Conservation (phyloP, 30 jellyfish, hydroid and myxozoan genomes). For the Turritopsis rubra region DNA sequence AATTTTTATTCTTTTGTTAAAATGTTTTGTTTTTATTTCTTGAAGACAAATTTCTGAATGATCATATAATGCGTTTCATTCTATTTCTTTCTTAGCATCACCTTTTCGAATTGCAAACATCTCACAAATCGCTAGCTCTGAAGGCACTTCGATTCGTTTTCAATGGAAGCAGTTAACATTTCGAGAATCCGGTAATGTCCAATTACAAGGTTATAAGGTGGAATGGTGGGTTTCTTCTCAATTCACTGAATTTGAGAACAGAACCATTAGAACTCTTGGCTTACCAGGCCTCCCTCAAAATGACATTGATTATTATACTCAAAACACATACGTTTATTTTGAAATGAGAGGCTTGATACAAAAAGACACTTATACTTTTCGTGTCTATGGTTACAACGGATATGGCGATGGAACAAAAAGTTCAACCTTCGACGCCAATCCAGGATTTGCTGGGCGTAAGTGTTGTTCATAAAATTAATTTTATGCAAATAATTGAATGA, state of each 20-base stretch:
- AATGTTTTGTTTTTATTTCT: too few relatives aligned
- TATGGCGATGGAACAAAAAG: not conserved
- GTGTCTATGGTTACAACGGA: conserved; percentile 13
- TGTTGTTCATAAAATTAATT: too few relatives aligned
- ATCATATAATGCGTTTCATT: too few relatives aligned
- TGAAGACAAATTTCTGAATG: too few relatives aligned
- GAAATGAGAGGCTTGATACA: not conserved
- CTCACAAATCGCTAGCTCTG: not conserved
- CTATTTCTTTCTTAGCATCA: not conserved
- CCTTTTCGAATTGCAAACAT: conserved; percentile 12
- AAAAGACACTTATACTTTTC: not conserved
- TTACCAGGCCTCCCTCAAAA: not conserved
- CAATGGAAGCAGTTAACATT: conserved; percentile 5
- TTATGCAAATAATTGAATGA: not conserved
- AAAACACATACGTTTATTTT: not conserved
- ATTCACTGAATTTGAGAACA: not conserved
- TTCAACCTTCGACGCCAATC: not conserved
- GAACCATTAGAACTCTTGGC: not conserved
- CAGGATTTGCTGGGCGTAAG: not conserved
- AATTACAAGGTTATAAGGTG: not conserved
- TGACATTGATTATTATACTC: not conserved
- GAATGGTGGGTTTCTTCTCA: conserved; percentile 4
- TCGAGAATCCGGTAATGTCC: conserved; percentile 13
- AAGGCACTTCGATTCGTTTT: not conserved
- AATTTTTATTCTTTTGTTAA: too few relatives aligned